phyloP scores from a whole-genome alignment of 2,888 invertebrate genomes.

The Tineola bisselliella region DNA sequence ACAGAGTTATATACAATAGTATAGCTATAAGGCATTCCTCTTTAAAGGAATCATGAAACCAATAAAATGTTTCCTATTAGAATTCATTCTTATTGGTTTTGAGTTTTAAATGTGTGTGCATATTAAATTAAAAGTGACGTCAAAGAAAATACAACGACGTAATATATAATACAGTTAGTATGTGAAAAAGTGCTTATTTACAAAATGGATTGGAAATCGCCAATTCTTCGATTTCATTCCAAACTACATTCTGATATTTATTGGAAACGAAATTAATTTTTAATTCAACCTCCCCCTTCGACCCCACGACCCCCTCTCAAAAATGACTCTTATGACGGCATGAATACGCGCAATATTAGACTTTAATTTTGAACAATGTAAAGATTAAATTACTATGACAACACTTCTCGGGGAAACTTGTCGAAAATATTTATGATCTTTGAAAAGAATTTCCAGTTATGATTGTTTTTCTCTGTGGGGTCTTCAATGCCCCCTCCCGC shows the following conservation, averaged over 20 bases:
- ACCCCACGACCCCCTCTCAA: conserved; percentile 21
- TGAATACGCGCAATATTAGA: conserved; percentile 21
- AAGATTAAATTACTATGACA: conserved; percentile 34
- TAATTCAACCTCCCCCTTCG: conserved; percentile 42
- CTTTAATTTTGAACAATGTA: conserved; percentile 29
- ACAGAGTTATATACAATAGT: too few relatives aligned
- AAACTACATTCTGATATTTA: conserved; percentile 60
- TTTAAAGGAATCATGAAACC: too few relatives aligned
- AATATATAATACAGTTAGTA: too few relatives aligned
- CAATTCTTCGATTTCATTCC: conserved; percentile 62
- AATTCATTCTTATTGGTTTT: too few relatives aligned
- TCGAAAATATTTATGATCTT: conserved; percentile 67
- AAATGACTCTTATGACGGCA: conserved; percentile 42
- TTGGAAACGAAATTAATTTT: conserved; percentile 63
- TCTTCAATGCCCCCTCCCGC: neutral
- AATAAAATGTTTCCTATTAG: too few relatives aligned
- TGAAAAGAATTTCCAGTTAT: conserved; percentile 51
- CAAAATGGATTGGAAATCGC: conserved; percentile 57
- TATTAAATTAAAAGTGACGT: too few relatives aligned
- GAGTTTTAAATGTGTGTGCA: too few relatives aligned
- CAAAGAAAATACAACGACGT: too few relatives aligned
- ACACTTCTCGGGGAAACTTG: conserved; percentile 16
- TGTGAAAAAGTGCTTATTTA: conserved; percentile 60
- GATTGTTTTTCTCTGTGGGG: conserved; percentile 28
- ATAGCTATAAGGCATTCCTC: too few relatives aligned